A percentile compares a stretch with the other conserved stretches of the same genome.
Evolutionary conservation across 2,797 vertebrate species (phyloP).

Genomic region (Malacoraja senta): DNA sequence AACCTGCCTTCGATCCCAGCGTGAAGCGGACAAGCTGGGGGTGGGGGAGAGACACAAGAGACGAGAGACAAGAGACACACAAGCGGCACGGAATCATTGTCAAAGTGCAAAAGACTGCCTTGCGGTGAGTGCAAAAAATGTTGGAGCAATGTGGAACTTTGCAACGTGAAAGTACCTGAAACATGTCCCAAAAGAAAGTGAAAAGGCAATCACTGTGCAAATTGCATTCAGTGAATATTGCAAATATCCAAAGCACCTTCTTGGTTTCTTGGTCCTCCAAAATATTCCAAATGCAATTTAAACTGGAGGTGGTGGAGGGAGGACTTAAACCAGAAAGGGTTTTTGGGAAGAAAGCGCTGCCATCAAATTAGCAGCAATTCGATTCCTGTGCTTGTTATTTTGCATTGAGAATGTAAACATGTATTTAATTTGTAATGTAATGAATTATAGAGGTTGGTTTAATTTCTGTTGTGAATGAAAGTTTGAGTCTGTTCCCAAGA

Average conservation of each 20-base stretch:
- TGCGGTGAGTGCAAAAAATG: neutral
- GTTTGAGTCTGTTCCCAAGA: neutral
- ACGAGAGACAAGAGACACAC: no score
- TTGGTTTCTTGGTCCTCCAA: no score
- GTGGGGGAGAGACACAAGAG: no score
- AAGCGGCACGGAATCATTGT: neutral
- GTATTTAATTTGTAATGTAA: neutral
- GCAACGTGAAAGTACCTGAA: neutral
- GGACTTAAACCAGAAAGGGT: no score
- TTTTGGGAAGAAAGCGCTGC: neutral
- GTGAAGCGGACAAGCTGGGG: neutral
- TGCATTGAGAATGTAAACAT: neutral
- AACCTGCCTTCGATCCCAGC: neutral
- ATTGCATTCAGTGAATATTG: neutral
- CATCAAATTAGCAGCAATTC: neutral
- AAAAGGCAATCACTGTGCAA: neutral
- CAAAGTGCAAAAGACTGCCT: neutral
- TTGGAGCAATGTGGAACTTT: neutral
- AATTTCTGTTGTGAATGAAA: neutral
- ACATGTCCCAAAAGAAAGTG: slow-evolving; percentile 29
- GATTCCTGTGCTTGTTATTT: neutral
- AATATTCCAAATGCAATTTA: no score
- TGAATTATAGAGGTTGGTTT: neutral
- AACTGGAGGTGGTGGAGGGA: no score
- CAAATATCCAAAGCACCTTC: neutral